phyloP scores from a whole-genome alignment of 2,888 invertebrate genomes.

The Dolichopus griseipennis region DNA sequence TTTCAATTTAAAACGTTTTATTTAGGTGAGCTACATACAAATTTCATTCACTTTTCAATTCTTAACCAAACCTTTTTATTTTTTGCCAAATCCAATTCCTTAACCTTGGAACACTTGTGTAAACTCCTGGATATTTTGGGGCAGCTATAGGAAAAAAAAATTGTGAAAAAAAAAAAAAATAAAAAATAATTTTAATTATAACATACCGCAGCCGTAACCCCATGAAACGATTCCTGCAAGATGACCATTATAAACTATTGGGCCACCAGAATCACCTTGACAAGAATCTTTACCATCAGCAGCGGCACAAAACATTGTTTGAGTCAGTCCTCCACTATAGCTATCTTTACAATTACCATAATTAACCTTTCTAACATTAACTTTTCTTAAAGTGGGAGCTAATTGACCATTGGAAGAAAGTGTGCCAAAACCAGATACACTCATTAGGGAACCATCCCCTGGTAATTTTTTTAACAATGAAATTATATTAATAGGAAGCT shows the following conservation, averaged over 20 bases:
- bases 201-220: conserved; percentile 35
- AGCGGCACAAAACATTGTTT: conserved; percentile 32
- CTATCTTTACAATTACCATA: not conserved
- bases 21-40: too few species aligned
- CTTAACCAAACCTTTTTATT: too few species aligned
- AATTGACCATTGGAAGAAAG: conserved; percentile 9
- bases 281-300: conserved; percentile 34
- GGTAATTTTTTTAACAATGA: conserved; percentile 28
- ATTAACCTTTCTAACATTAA: not conserved
- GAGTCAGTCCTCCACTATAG: not conserved
- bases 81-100: conserved; percentile 23
- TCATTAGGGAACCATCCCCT: conserved; percentile 28
- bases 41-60: too few species aligned
- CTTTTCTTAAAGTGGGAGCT: not conserved
- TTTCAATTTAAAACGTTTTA: too few species aligned
- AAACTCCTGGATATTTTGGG: conserved; percentile 34
- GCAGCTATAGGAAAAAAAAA: conserved; percentile 14
- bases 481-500: conserved; percentile 25
- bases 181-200: not conserved
- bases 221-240: conserved; percentile 40
- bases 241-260: conserved; percentile 29
- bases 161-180: not conserved
- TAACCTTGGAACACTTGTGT: conserved; percentile 30
- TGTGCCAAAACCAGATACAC: conserved; percentile 40
- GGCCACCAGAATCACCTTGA: conserved; percentile 43